phyloP scores from a whole-genome alignment of 2,113 vertebrate species.

The Charadrius vociferus region DNA sequence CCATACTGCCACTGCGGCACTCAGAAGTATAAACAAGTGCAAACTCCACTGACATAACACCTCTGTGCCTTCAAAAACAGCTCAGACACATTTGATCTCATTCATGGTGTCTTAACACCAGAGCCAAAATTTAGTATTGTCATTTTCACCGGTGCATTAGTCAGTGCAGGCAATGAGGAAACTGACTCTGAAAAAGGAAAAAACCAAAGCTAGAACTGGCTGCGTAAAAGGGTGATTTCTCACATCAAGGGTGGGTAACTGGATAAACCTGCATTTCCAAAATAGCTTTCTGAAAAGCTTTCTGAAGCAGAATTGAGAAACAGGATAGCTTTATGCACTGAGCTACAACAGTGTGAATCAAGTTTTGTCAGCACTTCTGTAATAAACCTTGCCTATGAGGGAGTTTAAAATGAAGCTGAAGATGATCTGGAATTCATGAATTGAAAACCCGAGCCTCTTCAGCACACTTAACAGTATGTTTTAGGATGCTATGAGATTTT shows the following conservation, averaged over 20 bases:
- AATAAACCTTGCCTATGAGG: background rate
- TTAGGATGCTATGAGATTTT: background rate
- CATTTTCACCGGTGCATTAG: background rate
- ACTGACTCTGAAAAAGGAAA: background rate
- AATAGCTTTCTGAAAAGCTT: slow-evolving; percentile 26
- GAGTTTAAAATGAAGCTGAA: background rate
- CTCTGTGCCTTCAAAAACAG: background rate
- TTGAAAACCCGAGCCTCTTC: background rate
- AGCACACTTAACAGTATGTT: background rate
- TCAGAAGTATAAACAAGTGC: background rate
- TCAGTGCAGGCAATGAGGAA: background rate
- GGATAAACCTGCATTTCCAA: slow-evolving; percentile 68
- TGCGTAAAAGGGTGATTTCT: background rate
- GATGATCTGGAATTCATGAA: background rate
- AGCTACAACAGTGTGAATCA: background rate
- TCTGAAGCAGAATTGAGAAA: slow-evolving; percentile 49
- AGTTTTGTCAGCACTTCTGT: background rate
- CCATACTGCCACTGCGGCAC: background rate
- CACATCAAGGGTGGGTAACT: background rate
- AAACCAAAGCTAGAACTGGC: background rate
- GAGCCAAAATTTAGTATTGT: background rate
- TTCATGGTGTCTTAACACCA: background rate
- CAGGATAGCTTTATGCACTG: background rate
- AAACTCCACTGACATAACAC: background rate
- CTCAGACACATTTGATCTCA: background rate